Evolutionary conservation across 1,140 invertebrate species (phyloP).

Genomic region (Vanessa atalanta): DNA sequence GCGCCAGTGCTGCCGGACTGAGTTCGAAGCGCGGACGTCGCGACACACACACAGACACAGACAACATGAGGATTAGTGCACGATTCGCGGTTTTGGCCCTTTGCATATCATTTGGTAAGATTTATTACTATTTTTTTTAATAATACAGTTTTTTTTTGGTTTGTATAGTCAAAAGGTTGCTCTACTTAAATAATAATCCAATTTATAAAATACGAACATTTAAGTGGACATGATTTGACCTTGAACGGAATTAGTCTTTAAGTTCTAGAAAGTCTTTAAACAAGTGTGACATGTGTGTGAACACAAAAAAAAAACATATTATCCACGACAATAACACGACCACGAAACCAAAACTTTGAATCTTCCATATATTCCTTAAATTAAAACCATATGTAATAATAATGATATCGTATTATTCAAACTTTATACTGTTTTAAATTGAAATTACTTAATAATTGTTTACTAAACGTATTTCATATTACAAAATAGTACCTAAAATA

Average conservation of each 20-base stretch:
- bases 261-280: conserved; percentile 17
- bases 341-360: no score
- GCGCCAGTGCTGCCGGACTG: conserved; percentile 63
- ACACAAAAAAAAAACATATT: no score
- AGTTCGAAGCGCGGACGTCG: conserved; percentile 63
- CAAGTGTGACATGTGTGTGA: not conserved
- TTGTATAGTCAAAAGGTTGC: not conserved
- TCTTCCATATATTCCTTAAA: no score
- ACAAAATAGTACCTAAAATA: no score
- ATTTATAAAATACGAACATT: conserved; percentile 19
- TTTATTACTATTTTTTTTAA: not conserved
- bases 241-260: conserved; percentile 15
- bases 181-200: conserved; percentile 10
- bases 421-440: no score
- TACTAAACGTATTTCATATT: no score
- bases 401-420: no score
- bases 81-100: conserved; percentile 52
- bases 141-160: not conserved
- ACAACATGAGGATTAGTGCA: conserved; percentile 60
- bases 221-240: conserved; percentile 17
- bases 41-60: conserved; percentile 45
- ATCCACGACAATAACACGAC: no score
- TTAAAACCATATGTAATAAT: no score
- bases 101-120: conserved; percentile 67
- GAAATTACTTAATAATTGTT: no score